phyloP scores from a whole-genome alignment of 2,113 vertebrate species.

The Gavia stellata region DNA sequence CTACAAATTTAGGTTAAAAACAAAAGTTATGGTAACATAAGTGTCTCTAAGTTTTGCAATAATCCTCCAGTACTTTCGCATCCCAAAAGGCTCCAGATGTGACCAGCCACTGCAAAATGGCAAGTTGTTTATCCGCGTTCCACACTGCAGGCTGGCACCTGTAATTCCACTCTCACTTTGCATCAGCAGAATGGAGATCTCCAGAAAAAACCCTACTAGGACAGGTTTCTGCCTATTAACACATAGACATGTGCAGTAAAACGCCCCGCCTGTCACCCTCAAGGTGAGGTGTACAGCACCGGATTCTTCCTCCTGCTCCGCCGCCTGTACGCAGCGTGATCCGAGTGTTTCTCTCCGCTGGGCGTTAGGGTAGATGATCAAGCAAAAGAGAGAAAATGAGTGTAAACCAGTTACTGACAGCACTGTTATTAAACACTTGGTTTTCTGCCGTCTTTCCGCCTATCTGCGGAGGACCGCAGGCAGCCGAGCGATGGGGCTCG shows the following conservation, averaged over 20 bases:
- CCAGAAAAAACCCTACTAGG: conserved; percentile 31
- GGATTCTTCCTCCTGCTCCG: not conserved
- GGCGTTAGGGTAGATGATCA: not conserved
- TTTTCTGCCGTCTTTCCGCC: not conserved
- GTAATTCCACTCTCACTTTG: conserved; percentile 72
- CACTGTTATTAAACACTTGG: not conserved
- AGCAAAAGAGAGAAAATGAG: not conserved
- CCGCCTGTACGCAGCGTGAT: not conserved
- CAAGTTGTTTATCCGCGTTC: conserved; percentile 76
- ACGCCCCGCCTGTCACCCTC: not conserved
- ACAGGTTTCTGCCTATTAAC: conserved; percentile 21
- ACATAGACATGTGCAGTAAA: not conserved
- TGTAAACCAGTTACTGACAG: not conserved
- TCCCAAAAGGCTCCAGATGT: conserved; percentile 78
- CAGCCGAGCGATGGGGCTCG: not conserved
- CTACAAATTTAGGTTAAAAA: conserved; percentile 72
- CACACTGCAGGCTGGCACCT: conserved; percentile 65
- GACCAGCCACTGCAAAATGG: conserved; percentile 79
- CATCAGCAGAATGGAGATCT: conserved; percentile 69
- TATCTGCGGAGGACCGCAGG: no score
- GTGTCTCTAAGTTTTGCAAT: conserved; percentile 78
- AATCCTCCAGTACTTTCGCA: conserved; percentile 77
- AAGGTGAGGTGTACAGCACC: not conserved
- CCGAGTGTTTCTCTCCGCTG: not conserved
- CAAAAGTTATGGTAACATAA: conserved; percentile 70